Conservation (phyloP, 2,888 invertebrate genomes). For the Gibbula magus region DNA sequence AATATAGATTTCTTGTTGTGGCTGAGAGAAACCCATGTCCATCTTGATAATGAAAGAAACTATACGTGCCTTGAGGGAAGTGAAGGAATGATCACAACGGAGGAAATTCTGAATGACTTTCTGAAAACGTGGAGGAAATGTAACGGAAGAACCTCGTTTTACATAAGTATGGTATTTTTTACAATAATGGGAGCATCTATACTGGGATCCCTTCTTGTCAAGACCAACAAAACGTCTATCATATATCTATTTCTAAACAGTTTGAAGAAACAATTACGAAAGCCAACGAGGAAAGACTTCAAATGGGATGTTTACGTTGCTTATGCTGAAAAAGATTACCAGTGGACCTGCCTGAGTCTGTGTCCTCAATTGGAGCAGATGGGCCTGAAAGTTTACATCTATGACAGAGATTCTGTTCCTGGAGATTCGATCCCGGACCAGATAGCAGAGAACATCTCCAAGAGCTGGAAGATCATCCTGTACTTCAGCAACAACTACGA, state of each 20-base stretch:
- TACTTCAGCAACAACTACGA: not conserved
- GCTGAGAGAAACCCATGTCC: not conserved
- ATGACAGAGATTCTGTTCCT: not conserved
- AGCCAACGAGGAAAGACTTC: not conserved
- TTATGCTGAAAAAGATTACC: not conserved
- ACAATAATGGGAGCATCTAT: not conserved
- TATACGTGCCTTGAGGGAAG: not conserved
- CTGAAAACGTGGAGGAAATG: not conserved
- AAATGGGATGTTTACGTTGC: not conserved
- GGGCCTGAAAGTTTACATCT: not conserved
- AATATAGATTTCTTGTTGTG: not conserved
- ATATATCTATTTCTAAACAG: not conserved
- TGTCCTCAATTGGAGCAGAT: not conserved
- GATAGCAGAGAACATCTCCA: not conserved
- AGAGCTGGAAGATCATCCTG: not conserved
- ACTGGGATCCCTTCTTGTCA: not conserved
- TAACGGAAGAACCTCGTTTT: not conserved
- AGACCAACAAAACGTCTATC: not conserved
- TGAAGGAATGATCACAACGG: not conserved
- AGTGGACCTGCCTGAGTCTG: not conserved
- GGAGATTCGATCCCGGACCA: not conserved
- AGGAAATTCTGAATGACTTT: not conserved
- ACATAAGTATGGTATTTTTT: not conserved
- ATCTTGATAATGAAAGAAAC: not conserved
- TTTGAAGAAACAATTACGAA: not conserved